Conservation (phyloP, 2,797 vertebrate genomes). For the Lutra lutra region DNA sequence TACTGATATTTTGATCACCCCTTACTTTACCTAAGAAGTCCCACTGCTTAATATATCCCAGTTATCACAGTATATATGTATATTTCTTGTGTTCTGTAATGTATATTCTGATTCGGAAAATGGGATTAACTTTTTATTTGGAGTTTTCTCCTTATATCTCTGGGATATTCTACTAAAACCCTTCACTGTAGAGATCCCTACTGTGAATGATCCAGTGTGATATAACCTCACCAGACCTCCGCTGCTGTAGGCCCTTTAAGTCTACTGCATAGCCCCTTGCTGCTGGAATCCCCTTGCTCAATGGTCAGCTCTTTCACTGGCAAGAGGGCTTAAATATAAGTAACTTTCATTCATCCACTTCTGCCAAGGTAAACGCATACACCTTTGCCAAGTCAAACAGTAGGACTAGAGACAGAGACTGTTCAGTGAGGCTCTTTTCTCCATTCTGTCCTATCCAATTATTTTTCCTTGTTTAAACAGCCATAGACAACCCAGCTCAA, state of each 20-base stretch:
- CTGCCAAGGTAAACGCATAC: background rate
- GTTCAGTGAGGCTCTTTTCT: background rate
- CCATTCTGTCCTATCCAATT: background rate
- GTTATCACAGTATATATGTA: background rate
- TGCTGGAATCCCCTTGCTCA: background rate
- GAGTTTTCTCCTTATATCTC: background rate
- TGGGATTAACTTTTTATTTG: background rate
- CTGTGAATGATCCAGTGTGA: background rate
- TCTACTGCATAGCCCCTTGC: background rate
- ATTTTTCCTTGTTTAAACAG: background rate
- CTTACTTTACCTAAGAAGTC: background rate
- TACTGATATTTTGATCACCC: background rate
- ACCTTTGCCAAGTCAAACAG: background rate
- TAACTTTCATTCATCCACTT: background rate
- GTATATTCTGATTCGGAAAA: background rate
- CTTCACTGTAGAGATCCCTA: background rate
- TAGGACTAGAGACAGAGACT: rapidly evolving
- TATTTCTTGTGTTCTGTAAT: background rate
- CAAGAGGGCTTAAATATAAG: background rate
- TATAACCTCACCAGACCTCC: background rate
- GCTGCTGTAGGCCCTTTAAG: background rate
- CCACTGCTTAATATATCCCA: background rate
- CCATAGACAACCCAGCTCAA: background rate
- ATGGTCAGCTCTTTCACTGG: background rate
- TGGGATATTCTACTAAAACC: background rate